phyloP scores from a whole-genome alignment of 2,888 invertebrate genomes.

The Toxonevra muliebris region DNA sequence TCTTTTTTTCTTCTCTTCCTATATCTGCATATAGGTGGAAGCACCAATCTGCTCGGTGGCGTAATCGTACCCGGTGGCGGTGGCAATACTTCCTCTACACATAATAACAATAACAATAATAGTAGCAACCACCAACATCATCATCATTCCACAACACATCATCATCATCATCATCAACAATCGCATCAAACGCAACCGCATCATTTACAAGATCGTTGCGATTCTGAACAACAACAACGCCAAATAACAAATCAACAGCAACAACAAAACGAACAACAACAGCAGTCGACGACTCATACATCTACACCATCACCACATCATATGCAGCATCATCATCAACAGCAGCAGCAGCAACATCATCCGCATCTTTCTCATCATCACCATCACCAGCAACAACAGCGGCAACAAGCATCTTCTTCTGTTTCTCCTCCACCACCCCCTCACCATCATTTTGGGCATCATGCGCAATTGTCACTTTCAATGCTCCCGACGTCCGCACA shows the following conservation, averaged over 20 bases:
- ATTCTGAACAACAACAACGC: slow-evolving; percentile 43
- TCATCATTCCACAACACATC: slow-evolving; percentile 52
- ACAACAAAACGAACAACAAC: slow-evolving; percentile 47
- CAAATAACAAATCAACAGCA: slow-evolving; percentile 45
- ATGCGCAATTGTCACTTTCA: slow-evolving; percentile 54
- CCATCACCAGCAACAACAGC: slow-evolving; percentile 41
- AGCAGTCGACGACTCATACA: slow-evolving; percentile 47
- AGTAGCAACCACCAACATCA: slow-evolving; percentile 60
- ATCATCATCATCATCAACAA: slow-evolving; percentile 35
- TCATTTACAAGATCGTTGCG: slow-evolving; percentile 43
- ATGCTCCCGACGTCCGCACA: slow-evolving; percentile 52
- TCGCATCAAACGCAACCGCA: slow-evolving; percentile 50
- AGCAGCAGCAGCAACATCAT: slow-evolving; percentile 50
- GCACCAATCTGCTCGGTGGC: slow-evolving; percentile 65
- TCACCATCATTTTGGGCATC: slow-evolving; percentile 52
- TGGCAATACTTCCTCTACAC: too few species aligned
- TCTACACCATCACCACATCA: slow-evolving; percentile 45
- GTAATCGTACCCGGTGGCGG: slow-evolving; percentile 64
- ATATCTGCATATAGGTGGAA: slow-evolving; percentile 65
- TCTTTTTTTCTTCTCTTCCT: slow-evolving; percentile 67
- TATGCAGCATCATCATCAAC: slow-evolving; percentile 43
- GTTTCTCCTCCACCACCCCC: slow-evolving; percentile 43
- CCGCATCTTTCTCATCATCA: slow-evolving; percentile 48
- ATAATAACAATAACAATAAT: slow-evolving; percentile 58
- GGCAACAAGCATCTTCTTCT: slow-evolving; percentile 40